These are phyloP conservation scores for Trissolcus brochymenae DNA, from an alignment of 2,888 invertebrate species.

Conservation along the genomic window DNA sequence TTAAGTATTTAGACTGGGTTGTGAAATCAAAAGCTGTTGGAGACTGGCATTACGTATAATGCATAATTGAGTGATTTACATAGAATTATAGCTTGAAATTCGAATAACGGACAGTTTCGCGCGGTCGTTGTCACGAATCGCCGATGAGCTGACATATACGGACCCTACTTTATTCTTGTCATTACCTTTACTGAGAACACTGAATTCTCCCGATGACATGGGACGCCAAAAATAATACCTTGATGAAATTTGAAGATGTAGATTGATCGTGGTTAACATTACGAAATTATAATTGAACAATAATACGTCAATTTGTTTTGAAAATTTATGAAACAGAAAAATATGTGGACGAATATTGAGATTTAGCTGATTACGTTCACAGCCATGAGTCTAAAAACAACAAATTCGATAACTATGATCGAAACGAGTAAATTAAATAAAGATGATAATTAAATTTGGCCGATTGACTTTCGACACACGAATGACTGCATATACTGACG, in stretches of 20 bases:
- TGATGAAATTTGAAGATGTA: neutral
- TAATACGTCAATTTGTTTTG: too few species aligned
- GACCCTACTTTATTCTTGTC: constrained; percentile 21
- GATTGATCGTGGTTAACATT: neutral
- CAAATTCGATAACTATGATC: too few species aligned
- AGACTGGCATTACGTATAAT: constrained; percentile 19
- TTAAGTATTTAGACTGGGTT: neutral
- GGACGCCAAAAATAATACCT: constrained; percentile 14
- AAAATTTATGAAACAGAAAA: too few species aligned
- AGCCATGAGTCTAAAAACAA: too few species aligned
- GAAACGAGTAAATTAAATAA: too few species aligned
- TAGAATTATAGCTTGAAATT: constrained; percentile 17
- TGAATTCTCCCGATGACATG: constrained; percentile 22
- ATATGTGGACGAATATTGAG: too few species aligned
- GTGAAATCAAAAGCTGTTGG: constrained; percentile 2
- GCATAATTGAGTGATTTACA: constrained; percentile 25
- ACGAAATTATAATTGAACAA: neutral
- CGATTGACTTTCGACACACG: too few species aligned
- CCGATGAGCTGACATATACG: constrained; percentile 33
- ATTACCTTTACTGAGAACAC: constrained; percentile 4
- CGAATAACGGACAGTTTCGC: constrained; percentile 23
- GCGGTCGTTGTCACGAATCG: constrained; percentile 29
- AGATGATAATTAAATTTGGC: too few species aligned
- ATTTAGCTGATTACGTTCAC: too few species aligned
- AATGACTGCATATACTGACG: too few species aligned